phyloP scores from a whole-genome alignment of 2,113 vertebrate genomes.

The Sialia sialis region DNA sequence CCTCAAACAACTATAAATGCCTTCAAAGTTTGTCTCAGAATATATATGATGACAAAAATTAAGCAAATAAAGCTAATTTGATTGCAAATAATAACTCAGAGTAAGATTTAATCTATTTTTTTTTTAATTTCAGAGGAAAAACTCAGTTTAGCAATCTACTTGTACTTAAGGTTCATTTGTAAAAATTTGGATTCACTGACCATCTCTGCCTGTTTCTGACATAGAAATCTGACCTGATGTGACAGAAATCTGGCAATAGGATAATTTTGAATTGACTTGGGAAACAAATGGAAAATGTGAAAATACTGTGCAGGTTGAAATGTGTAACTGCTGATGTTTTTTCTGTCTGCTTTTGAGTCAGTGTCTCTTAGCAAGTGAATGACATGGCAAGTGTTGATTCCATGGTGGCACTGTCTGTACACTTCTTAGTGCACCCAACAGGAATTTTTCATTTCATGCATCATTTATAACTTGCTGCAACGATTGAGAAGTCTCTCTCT shows the following conservation, averaged over 20 bases:
- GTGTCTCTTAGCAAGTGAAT: background rate
- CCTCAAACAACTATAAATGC: background rate
- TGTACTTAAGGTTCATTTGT: background rate
- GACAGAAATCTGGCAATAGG: background rate
- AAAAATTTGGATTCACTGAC: background rate
- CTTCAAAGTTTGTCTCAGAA: background rate
- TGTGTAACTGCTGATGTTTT: background rate
- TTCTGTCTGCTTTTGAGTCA: background rate
- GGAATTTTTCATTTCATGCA: constrained; percentile 59
- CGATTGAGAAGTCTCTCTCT: background rate
- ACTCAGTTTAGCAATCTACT: background rate
- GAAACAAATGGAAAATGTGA: background rate
- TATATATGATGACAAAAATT: background rate
- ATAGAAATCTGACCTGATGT: background rate
- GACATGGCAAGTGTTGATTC: background rate
- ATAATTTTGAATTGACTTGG: background rate
- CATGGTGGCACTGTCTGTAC: background rate
- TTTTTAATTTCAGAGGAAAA: background rate
- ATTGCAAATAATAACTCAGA: background rate
- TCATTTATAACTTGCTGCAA: constrained; percentile 42
- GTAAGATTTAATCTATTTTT: background rate
- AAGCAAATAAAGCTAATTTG: background rate
- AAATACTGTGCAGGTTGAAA: background rate
- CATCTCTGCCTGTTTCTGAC: background rate
- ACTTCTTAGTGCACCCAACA: background rate